These are phyloP conservation scores for Hipposideros armiger DNA, from an alignment of 2,113 vertebrate species.

Conservation along the genomic window DNA sequence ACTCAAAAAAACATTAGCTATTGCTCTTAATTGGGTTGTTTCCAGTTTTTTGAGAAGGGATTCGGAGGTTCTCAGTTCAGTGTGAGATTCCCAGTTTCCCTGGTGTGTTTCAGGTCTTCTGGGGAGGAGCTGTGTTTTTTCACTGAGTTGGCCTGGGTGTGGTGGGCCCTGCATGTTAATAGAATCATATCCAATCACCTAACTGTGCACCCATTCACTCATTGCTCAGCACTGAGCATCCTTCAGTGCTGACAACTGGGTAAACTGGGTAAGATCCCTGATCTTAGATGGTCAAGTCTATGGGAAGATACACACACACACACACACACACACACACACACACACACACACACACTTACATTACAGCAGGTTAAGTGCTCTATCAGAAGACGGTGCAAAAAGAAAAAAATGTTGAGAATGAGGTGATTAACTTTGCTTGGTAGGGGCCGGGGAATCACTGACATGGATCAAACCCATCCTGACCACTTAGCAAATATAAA, in stretches of 20 bases:
- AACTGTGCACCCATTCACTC: not conserved
- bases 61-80: not conserved
- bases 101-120: not conserved
- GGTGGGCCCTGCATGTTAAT: not conserved
- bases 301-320: no score
- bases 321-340: not conserved
- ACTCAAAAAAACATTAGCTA: not conserved
- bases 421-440: not conserved
- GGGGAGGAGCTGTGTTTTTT: not conserved
- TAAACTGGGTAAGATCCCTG: not conserved
- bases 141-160: not conserved
- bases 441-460: not conserved
- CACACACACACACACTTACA: not conserved
- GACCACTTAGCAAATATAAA: not conserved
- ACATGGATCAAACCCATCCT: not conserved
- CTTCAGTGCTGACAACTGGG: not conserved
- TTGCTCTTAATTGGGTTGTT: not conserved
- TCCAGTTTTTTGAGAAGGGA: constrained; percentile 24
- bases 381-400: not conserved
- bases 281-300: not conserved
- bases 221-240: not conserved
- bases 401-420: not conserved
- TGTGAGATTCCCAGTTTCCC: not conserved
- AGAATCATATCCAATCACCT: not conserved
- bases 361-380: no score